Conservation (phyloP, 2,113 vertebrate genomes). For the Phrynocephalus versicolor region DNA sequence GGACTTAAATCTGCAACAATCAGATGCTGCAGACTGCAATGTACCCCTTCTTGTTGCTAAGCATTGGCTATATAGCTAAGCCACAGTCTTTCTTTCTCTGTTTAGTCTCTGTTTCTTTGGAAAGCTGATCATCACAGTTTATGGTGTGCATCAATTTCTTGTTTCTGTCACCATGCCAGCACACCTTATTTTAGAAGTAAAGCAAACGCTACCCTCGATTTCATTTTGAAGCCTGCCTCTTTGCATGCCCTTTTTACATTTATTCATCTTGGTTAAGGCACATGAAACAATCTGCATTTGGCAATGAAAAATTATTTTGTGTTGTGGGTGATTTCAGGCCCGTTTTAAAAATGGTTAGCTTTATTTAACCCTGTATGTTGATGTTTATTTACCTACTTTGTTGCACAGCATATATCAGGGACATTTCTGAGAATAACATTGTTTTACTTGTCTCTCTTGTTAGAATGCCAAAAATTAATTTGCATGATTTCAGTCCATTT, state of each 20-base stretch:
- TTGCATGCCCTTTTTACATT: constrained; percentile 68
- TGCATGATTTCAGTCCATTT: not conserved
- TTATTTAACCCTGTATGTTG: not conserved
- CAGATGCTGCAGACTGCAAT: no score
- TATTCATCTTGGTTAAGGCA: constrained; percentile 69
- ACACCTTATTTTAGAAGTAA: constrained; percentile 69
- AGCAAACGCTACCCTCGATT: constrained; percentile 64
- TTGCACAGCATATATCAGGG: not conserved
- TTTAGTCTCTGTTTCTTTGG: not conserved
- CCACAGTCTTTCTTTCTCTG: not conserved
- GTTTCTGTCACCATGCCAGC: not conserved
- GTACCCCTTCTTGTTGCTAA: not conserved
- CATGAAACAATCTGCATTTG: constrained; percentile 63
- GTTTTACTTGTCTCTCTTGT: not conserved
- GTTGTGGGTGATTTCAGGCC: constrained; percentile 62
- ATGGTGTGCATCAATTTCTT: not conserved
- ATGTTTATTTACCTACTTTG: not conserved
- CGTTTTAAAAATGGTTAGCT: not conserved
- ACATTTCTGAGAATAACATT: not conserved
- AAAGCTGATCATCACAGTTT: not conserved
- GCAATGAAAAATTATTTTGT: constrained; percentile 62
- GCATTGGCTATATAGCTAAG: not conserved
- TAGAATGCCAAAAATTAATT: constrained; percentile 4
- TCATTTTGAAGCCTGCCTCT: constrained; percentile 54
- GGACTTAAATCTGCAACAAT: no score